Percentiles rank a stretch among this genome's conserved stretches.
Conservation (phyloP, 2,888 invertebrate genomes). For the Himalopsyche anomala region DNA sequence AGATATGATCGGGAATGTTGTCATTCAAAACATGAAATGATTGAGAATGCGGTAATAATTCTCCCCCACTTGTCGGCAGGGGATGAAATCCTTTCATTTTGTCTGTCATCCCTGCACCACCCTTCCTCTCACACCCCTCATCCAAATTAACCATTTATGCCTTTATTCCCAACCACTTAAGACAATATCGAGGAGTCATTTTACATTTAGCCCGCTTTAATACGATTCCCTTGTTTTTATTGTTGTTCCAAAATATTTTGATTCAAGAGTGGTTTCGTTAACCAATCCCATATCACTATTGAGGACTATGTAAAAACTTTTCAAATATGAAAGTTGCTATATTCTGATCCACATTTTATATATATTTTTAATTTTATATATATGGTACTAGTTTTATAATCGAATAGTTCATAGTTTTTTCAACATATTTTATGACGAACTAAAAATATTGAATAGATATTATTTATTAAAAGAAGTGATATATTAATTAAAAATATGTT, state of each 20-base stretch:
- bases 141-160: constrained; percentile 58
- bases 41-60: constrained; percentile 43
- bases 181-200: constrained; percentile 52
- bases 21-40: constrained; percentile 43
- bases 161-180: constrained; percentile 57
- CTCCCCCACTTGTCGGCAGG: constrained; percentile 29
- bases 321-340: too few relatives aligned
- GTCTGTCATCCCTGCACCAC: constrained; percentile 37
- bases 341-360: too few relatives aligned
- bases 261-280: background rate
- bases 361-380: too few relatives aligned
- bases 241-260: constrained; percentile 12
- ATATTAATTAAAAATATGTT: too few relatives aligned
- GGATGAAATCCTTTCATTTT: constrained; percentile 44
- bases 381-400: too few relatives aligned
- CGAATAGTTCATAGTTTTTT: too few relatives aligned
- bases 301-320: background rate
- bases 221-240: constrained; percentile 40
- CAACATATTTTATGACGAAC: too few relatives aligned
- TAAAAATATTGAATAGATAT: too few relatives aligned
- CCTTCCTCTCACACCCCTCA: constrained; percentile 37
- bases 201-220: constrained; percentile 42
- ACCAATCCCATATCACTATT: constrained; percentile 2
- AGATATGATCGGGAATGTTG: constrained; percentile 31
- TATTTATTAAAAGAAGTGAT: too few relatives aligned